Percentiles rank a stretch among this genome's conserved stretches.
These are phyloP conservation scores for Vidua chalybeata DNA, from an alignment of 2,113 vertebrate genomes.

Conservation along the genomic window DNA sequence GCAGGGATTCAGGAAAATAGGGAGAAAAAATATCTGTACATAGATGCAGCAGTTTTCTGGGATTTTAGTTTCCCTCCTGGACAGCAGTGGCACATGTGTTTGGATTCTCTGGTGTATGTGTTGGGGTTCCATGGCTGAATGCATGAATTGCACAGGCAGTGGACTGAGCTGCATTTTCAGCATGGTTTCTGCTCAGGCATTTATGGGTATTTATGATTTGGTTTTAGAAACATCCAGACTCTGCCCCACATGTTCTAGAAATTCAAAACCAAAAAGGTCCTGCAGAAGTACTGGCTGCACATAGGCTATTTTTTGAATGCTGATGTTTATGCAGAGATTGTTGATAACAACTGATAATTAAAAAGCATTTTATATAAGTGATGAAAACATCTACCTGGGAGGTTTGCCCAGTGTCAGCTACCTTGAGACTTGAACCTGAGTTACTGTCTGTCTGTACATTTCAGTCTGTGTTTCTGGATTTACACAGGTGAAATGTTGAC, in stretches of 20 bases:
- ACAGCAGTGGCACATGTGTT: neutral
- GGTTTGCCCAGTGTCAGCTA: constrained; percentile 2
- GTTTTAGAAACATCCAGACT: neutral
- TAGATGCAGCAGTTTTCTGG: neutral
- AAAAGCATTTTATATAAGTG: constrained; percentile 49
- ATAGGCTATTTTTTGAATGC: neutral
- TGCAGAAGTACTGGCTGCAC: neutral
- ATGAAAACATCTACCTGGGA: constrained; percentile 49
- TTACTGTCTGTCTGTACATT: constrained; percentile 53
- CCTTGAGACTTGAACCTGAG: constrained; percentile 53
- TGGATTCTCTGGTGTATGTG: neutral
- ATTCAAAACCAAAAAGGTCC: neutral
- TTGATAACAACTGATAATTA: constrained; percentile 37
- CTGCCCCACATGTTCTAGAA: neutral
- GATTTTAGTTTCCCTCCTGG: neutral
- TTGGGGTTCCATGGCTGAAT: neutral
- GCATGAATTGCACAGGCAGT: neutral
- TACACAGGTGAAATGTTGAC: constrained; percentile 75
- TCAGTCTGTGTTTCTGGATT: constrained; percentile 70
- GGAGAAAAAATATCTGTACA: neutral
- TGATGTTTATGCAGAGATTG: neutral
- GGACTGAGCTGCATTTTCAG: neutral
- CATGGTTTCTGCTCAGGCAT: neutral
- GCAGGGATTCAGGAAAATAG: neutral
- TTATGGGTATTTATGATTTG: neutral